phyloP scores from a whole-genome alignment of 2,888 invertebrate genomes.

The Nesidiocoris tenuis region DNA sequence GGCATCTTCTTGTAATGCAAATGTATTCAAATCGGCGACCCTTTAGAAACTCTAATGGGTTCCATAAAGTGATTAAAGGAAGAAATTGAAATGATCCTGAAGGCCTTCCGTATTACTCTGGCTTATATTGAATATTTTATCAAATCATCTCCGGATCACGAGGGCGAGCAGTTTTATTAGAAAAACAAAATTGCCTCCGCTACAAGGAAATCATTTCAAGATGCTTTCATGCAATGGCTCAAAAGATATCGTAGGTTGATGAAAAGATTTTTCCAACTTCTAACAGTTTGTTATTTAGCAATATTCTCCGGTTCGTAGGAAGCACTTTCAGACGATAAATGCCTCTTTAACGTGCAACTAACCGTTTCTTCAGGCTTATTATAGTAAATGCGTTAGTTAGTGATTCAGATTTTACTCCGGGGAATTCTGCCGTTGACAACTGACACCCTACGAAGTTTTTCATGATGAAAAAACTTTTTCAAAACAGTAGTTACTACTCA shows the following conservation, averaged over 20 bases:
- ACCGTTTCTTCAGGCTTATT: background rate
- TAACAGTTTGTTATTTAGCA: background rate
- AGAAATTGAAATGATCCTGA: conserved; percentile 8
- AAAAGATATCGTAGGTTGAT: too few species aligned
- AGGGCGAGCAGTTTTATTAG: background rate
- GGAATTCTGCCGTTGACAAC: too few species aligned
- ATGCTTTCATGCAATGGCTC: too few species aligned
- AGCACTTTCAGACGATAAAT: background rate
- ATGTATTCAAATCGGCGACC: conserved; percentile 18
- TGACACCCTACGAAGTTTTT: too few species aligned
- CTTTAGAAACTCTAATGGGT: conserved; percentile 16
- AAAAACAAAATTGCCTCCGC: background rate
- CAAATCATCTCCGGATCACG: background rate
- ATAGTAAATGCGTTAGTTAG: background rate
- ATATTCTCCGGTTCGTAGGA: background rate
- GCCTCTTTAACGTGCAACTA: background rate
- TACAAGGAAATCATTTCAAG: background rate
- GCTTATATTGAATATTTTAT: background rate
- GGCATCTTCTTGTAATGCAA: conserved; percentile 15
- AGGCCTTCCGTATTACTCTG: background rate
- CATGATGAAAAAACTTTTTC: too few species aligned
- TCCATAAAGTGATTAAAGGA: conserved; percentile 18
- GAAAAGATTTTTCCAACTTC: background rate
- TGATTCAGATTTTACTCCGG: too few species aligned
- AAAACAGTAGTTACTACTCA: too few species aligned